These are phyloP conservation scores for Engraulis encrasicolus DNA, from an alignment of 2,113 vertebrate species.

Conservation along the genomic window DNA sequence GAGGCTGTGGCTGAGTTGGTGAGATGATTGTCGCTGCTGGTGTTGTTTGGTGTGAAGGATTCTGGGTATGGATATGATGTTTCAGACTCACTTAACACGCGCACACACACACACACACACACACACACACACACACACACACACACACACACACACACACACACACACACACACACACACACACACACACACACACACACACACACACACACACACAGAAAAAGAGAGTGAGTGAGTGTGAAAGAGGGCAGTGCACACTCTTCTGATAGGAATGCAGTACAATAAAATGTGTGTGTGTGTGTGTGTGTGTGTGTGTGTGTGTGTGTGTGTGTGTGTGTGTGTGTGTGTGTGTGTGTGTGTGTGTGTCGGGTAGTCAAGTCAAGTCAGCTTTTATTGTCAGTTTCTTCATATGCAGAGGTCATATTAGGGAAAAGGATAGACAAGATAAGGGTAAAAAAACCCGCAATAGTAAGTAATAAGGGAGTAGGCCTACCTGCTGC, in stretches of 20 bases:
- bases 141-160: neutral
- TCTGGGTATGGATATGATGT: slow-evolving; percentile 37
- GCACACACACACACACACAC: neutral
- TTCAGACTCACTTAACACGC: slow-evolving; percentile 32
- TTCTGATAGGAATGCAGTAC: neutral
- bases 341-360: too few relatives aligned
- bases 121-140: neutral
- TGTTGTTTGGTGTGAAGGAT: slow-evolving; percentile 20
- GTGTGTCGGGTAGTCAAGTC: too few relatives aligned
- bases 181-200: neutral
- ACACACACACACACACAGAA: neutral
- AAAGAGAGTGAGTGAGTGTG: neutral
- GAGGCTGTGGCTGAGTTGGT: neutral
- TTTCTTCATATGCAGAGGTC: too few relatives aligned
- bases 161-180: neutral
- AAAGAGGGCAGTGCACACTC: neutral
- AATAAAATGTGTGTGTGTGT: too few relatives aligned
- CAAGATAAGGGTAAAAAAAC: too few relatives aligned
- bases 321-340: too few relatives aligned
- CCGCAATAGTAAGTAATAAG: neutral
- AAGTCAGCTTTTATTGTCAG: too few relatives aligned
- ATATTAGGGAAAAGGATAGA: too few relatives aligned
- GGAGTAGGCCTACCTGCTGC: slow-evolving; percentile 30
- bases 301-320: too few relatives aligned
- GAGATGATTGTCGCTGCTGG: neutral